Evolutionary conservation across 1,140 invertebrate species (phyloP).

Genomic region (Aphelinus certus): DNA sequence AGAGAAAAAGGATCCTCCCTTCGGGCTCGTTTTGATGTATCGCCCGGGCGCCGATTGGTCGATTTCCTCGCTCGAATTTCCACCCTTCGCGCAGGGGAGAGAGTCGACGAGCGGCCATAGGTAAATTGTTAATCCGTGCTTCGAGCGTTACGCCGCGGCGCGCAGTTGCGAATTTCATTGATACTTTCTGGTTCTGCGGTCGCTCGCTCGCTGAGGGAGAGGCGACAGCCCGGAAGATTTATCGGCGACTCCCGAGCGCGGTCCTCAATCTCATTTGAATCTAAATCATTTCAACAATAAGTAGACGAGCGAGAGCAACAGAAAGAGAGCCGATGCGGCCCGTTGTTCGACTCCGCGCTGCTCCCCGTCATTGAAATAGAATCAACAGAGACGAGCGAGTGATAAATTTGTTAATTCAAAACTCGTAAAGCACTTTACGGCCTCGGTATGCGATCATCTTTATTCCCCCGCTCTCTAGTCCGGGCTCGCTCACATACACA

Average conservation of each 20-base stretch:
- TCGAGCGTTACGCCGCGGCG: not conserved
- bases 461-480: slow-evolving; percentile 17
- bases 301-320: not conserved
- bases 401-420: slow-evolving; percentile 41
- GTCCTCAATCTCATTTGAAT: slow-evolving; percentile 30
- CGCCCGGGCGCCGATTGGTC: slow-evolving; percentile 41
- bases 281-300: slow-evolving; percentile 14
- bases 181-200: slow-evolving; percentile 22
- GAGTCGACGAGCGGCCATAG: slow-evolving; percentile 1
- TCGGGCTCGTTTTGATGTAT: slow-evolving; percentile 32
- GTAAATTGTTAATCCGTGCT: slow-evolving; percentile 33
- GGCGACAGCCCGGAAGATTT: slow-evolving; percentile 18
- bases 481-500: too few species aligned
- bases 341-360: not conserved
- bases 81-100: slow-evolving; percentile 13
- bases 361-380: slow-evolving; percentile 31
- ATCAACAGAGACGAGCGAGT: slow-evolving; percentile 34
- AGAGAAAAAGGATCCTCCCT: slow-evolving; percentile 47
- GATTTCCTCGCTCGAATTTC: slow-evolving; percentile 23
- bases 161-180: not conserved
- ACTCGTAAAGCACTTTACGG: slow-evolving; percentile 36
- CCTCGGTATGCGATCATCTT: slow-evolving; percentile 20
- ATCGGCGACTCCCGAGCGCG: slow-evolving; percentile 7
- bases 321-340: not conserved
- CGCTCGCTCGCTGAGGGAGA: not conserved